Percentiles rank a stretch among this genome's conserved stretches.
phyloP scores from a whole-genome alignment of 2,113 vertebrate genomes.

The Tonatia bakeri region DNA sequence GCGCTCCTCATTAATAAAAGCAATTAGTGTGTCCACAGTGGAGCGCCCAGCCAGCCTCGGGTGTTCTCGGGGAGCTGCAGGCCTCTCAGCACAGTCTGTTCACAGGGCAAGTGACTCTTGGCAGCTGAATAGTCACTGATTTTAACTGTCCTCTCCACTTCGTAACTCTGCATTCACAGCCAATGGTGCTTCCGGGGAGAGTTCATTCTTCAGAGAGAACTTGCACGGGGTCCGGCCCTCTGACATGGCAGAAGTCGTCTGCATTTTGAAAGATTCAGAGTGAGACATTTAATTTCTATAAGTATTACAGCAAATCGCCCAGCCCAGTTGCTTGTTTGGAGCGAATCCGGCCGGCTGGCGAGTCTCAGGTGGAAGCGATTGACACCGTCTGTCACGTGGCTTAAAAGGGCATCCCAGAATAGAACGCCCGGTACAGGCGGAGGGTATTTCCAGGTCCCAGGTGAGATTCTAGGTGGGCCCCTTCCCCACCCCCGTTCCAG shows the following conservation, averaged over 20 bases:
- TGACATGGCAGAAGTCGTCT: neutral
- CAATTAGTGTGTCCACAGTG: slow-evolving; percentile 73
- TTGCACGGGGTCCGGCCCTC: neutral
- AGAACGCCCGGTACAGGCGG: neutral
- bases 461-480: neutral
- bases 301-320: neutral
- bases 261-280: neutral
- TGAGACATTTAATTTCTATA: neutral
- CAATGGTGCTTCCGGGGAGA: neutral
- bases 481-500: rapidly evolving
- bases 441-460: neutral
- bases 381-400: neutral
- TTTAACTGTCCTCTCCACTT: slow-evolving; percentile 40
- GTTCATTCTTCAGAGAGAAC: neutral
- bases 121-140: slow-evolving; percentile 44
- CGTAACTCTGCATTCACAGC: neutral
- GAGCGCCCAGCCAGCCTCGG: slow-evolving; percentile 55
- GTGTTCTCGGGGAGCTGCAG: slow-evolving; percentile 3
- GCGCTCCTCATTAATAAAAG: slow-evolving; percentile 79
- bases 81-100: slow-evolving; percentile 55
- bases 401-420: neutral
- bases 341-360: neutral
- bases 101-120: slow-evolving; percentile 49
- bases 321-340: neutral
- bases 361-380: neutral